Conservation (phyloP, 1,140 invertebrate species). For the Epicauta chinensis region DNA sequence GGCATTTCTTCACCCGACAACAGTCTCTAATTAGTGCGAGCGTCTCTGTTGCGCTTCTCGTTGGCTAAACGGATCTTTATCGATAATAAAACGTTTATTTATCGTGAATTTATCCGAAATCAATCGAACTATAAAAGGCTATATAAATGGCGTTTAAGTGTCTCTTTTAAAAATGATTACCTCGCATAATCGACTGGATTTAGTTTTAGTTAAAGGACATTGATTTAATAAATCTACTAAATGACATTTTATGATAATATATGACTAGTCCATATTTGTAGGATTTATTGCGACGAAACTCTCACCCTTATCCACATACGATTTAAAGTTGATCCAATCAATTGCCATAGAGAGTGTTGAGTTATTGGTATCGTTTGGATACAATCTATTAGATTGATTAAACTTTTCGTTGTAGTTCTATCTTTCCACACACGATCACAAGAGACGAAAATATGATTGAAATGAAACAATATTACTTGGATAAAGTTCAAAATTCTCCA, state of each 20-base stretch:
- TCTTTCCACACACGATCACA: no score
- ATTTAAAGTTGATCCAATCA: no score
- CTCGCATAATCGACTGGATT: conserved; percentile 27
- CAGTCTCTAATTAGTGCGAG: no score
- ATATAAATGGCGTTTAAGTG: conserved; percentile 13
- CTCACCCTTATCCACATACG: no score
- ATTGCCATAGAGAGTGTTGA: no score
- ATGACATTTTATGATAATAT: conserved; percentile 38
- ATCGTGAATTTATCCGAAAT: neutral
- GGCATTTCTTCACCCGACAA: no score
- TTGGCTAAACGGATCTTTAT: no score
- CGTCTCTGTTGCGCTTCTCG: no score
- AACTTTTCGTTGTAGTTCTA: conserved; percentile 23
- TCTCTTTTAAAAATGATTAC: conserved; percentile 32
- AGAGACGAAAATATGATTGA: no score
- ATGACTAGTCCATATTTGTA: conserved; percentile 32
- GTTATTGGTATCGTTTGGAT: conserved; percentile 16
- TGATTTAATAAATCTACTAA: conserved; percentile 38
- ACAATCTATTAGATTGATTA: conserved; percentile 35
- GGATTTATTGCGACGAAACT: conserved; percentile 18
- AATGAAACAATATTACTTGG: no score
- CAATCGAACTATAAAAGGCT: conserved; percentile 28
- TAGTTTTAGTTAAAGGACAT: conserved; percentile 26
- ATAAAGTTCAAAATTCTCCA: no score
- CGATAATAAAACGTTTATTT: no score